These are phyloP conservation scores for Asarcornis scutulata DNA, from an alignment of 2,113 vertebrate genomes.

Conservation along the genomic window DNA sequence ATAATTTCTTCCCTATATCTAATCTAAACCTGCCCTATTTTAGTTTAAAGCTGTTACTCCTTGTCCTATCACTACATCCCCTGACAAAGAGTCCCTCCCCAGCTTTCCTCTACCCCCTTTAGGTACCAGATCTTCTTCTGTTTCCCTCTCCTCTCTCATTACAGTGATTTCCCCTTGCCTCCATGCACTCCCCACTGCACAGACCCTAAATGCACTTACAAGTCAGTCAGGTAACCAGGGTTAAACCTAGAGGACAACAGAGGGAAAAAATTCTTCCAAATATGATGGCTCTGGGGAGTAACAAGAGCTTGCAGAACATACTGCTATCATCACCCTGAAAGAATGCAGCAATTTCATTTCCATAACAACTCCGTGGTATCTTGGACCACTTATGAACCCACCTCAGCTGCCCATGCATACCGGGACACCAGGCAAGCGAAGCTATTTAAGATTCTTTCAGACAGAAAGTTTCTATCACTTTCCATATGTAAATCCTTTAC, in stretches of 20 bases:
- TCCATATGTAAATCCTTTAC: background rate
- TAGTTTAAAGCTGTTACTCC: too few species aligned
- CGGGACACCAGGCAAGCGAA: background rate
- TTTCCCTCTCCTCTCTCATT: background rate
- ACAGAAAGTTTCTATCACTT: background rate
- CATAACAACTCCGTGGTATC: background rate
- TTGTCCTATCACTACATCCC: too few species aligned
- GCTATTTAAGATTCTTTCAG: background rate
- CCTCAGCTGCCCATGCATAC: background rate
- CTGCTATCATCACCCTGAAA: background rate
- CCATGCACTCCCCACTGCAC: background rate
- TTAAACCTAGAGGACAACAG: background rate
- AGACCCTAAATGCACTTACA: background rate
- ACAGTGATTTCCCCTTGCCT: background rate
- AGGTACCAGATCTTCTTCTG: background rate
- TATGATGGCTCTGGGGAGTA: background rate
- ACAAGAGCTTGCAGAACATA: background rate
- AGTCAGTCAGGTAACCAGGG: background rate
- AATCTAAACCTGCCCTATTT: too few species aligned
- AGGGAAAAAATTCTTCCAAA: background rate
- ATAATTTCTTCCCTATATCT: too few species aligned
- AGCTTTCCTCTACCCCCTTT: too few species aligned
- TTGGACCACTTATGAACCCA: background rate
- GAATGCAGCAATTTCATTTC: background rate
- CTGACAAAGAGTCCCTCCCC: too few species aligned